Base-by-base conservation (phyloP, 2,797 vertebrate genomes). In the Paguma larvata region DNA sequence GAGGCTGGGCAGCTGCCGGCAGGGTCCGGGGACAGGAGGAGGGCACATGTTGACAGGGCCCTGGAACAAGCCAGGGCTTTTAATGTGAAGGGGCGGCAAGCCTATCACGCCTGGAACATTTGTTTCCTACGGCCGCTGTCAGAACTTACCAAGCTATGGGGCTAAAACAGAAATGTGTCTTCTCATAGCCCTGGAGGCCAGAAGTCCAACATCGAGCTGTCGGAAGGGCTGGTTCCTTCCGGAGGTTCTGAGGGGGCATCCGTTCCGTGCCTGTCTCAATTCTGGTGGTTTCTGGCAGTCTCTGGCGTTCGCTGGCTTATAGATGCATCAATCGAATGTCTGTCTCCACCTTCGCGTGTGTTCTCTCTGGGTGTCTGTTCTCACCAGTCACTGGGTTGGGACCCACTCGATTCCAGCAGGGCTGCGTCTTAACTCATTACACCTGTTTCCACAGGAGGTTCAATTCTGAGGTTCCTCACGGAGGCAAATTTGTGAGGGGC, bases 201-300 rank as follows among this genome's bases (percentile, higher is more conserved):
- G 41, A 68, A 73, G 12, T 56, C 44, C 51, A 62, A 48, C 65
- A n/a, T 53, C 75, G n/a, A 72, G 30, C 21, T 4, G 32, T 59
- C 5, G 8, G 51, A 41, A 25, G 89, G 38, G 9, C 18, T 38
- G 85, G 48, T 5, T 34, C 75, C 68, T 62, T 21, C 23, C 21
- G 41, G 79, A 59, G n/a, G 12, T 18, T 34, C 56, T 2, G 21
- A 53, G 51, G 67, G 34, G 68, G 18, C 9, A 16, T 59, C 41
- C 7, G 1, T 9, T 25, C 38, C 0, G 0, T 1, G 51, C 13
- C 38, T 23, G 0, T 9, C 8, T 46, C 75, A 18, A n/a, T 85
- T 38, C 34, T 9, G 23, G 53, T 0, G 44, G 7, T 12, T 46
- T 59, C 80, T 15, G 62, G 79, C 19, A 32, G 14, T 18, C 38